These are phyloP conservation scores for Onthophagus sagittarius DNA, from an alignment of 2,888 invertebrate genomes.

Conservation along the genomic window DNA sequence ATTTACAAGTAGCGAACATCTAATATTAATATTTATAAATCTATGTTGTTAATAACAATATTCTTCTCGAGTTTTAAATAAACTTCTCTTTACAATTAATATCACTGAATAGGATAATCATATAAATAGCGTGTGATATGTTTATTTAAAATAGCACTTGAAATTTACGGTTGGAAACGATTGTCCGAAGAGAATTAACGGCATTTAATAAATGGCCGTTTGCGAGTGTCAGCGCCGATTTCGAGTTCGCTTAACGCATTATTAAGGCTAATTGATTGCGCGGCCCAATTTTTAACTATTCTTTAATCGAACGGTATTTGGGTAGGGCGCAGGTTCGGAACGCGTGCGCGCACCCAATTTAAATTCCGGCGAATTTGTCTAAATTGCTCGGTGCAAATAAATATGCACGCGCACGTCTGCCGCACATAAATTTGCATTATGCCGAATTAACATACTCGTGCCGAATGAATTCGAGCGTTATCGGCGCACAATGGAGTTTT, in stretches of 20 bases:
- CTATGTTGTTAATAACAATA: too few relatives aligned
- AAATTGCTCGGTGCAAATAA: constrained; percentile 7
- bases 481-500: constrained; percentile 8
- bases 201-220: constrained; percentile 4
- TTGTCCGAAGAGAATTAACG: constrained; percentile 5
- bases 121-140: neutral
- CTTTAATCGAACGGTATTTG: neutral
- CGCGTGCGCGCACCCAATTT: constrained; percentile 4
- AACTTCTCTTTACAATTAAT: too few relatives aligned
- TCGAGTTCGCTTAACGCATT: constrained; percentile 6
- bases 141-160: constrained; percentile 8
- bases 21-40: too few relatives aligned
- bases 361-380: constrained; percentile 8
- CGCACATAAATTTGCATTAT: constrained; percentile 17
- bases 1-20: too few relatives aligned
- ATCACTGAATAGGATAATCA: too few relatives aligned
- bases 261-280: constrained; percentile 13
- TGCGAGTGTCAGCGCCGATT: constrained; percentile 11
- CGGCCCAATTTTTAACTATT: constrained; percentile 10
- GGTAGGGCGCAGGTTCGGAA: neutral
- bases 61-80: too few relatives aligned
- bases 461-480: constrained; percentile 9
- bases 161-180: constrained; percentile 2
- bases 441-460: constrained; percentile 14
- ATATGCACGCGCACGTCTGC: constrained; percentile 7